These are phyloP conservation scores for Puntigrus tetrazona DNA, from an alignment of 2,113 vertebrate species.

Conservation along the genomic window DNA sequence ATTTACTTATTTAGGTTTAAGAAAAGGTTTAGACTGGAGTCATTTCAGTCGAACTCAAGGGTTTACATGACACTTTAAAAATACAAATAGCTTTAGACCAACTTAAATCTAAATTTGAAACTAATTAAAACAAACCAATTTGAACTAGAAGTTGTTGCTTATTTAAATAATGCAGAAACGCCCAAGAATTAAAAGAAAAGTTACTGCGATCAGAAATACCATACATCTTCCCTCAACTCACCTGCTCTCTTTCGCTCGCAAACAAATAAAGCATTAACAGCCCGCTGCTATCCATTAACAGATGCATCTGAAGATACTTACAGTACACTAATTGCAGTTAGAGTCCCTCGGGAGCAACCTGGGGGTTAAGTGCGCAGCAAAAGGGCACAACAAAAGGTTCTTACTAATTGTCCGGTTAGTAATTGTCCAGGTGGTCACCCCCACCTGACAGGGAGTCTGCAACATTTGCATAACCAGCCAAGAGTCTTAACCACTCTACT, in stretches of 20 bases:
- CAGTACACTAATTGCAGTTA: conserved; percentile 21
- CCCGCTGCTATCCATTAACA: conserved; percentile 59
- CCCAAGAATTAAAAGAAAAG: too few relatives aligned
- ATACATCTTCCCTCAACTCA: neutral
- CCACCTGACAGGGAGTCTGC: conserved; percentile 5
- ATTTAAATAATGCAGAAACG: neutral
- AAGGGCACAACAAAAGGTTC: conserved; percentile 19
- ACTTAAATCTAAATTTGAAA: neutral
- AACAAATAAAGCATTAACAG: conserved; percentile 56
- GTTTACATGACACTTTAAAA: neutral
- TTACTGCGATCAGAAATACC: neutral
- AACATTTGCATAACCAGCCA: conserved; percentile 19
- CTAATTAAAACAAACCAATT: neutral
- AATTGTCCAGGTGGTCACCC: conserved; percentile 35
- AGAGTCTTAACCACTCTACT: neutral
- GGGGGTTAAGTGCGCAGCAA: conserved; percentile 6
- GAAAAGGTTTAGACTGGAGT: neutral
- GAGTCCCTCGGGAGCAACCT: conserved; percentile 11
- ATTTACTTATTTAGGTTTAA: neutral
- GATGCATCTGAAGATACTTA: conserved; percentile 39
- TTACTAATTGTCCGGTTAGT: conserved; percentile 37
- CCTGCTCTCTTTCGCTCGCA: conserved; percentile 48
- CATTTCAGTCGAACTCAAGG: neutral
- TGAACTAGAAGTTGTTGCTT: neutral
- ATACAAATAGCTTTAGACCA: neutral